Base-by-base conservation (phyloP, 1,140 invertebrate species). In the Adoxophyes honmai region DNA sequence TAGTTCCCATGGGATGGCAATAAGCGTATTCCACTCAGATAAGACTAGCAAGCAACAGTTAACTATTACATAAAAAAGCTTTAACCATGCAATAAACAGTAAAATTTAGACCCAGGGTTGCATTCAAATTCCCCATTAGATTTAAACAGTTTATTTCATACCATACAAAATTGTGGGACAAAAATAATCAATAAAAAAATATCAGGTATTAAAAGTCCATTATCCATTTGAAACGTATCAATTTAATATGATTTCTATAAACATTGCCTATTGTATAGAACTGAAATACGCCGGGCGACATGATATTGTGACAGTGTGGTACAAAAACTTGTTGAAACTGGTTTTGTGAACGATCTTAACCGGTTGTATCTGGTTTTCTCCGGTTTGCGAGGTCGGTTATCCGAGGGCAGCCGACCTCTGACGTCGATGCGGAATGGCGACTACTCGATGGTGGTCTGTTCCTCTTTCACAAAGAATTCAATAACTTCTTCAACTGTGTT, bases 401-500 rank as follows among this genome's bases (percentile, higher is more conserved):
- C 54, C 11, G 54, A 11, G 11, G 36, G 8, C 15, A 54, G 35
- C 80, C 73, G 77, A 73, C 77, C 80, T 68, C 70, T 35, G 51
- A 70, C 70, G 74, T 62, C 53, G 42, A n/a, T 48, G 35, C 18
- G 15, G 51, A 66, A 81, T 83, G 69, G 66, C 67, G 86, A 88
- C 83, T 89, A 90, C 86, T 95, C 94, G 73, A 98, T 90, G 60
- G 95, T 88, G 13, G 93, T 95, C 66, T 93, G 93, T 92, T 99
- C 98, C 91, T 98, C 97, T 92, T 98, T 98, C 75, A 99, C 93
- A 91, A 99, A 96, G 94, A 99, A 98, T 94, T 99, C 98, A 73
- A 99, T 94, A 78, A 95, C 92, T 92, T 99, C 98, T 81, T 99
- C 97, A 79, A 98, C 96, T 70, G 98, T 93, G 75, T 98, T 97